These are phyloP conservation scores for Dicycla oo DNA, from an alignment of 2,888 invertebrate genomes.

Conservation along the genomic window DNA sequence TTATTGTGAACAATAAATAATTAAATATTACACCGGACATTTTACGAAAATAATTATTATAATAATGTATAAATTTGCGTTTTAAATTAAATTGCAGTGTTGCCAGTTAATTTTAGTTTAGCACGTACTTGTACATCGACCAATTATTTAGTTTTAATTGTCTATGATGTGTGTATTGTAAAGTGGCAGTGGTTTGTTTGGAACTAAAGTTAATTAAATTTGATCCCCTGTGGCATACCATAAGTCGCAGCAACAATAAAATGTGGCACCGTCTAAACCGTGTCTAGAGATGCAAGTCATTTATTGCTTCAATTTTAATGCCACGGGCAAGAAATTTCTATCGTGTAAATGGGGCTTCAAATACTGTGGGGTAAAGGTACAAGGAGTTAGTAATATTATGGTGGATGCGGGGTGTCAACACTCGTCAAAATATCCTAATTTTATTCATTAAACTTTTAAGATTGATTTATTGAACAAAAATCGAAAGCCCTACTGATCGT, in stretches of 20 bases:
- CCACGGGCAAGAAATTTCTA: too few species aligned
- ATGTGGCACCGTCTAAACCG: too few species aligned
- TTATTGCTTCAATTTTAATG: neutral
- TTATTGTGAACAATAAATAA: constrained; percentile 49
- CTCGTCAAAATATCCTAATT: neutral
- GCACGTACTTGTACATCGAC: constrained; percentile 51
- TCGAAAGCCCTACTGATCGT: too few species aligned
- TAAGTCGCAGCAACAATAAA: neutral
- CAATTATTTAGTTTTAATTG: constrained; percentile 61
- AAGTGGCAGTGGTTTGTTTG: constrained; percentile 30
- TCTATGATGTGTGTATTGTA: constrained; percentile 21
- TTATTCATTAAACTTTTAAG: too few species aligned
- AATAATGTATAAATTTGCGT: constrained; percentile 27
- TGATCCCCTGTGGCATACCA: neutral
- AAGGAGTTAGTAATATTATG: neutral
- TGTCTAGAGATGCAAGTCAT: neutral
- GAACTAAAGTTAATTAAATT: neutral
- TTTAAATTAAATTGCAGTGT: constrained; percentile 41
- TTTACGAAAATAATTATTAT: constrained; percentile 12
- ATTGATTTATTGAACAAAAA: too few species aligned
- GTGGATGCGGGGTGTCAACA: too few species aligned
- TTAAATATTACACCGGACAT: constrained; percentile 29
- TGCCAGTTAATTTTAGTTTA: constrained; percentile 60
- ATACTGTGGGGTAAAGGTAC: neutral
- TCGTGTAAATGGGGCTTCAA: neutral